Conservation (phyloP, 2,113 vertebrate species). For the Muntiacus reevesi region DNA sequence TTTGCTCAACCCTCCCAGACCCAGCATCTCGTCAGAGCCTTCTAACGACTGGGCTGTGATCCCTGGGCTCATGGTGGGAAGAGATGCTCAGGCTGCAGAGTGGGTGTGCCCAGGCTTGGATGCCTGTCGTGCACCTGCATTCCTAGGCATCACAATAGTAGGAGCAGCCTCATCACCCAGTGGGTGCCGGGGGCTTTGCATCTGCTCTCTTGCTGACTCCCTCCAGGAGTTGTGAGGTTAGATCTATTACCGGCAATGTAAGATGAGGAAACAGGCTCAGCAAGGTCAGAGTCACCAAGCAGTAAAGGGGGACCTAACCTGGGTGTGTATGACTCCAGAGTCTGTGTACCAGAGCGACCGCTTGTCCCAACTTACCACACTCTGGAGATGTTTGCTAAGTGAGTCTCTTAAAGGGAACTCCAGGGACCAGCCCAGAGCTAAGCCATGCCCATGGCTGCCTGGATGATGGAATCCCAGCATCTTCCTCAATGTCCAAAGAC, state of each 20-base stretch:
- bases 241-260: background rate
- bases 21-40: background rate
- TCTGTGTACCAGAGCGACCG: background rate
- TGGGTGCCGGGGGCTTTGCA: background rate
- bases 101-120: background rate
- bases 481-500: background rate
- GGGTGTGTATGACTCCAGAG: background rate
- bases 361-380: background rate
- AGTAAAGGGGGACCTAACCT: background rate
- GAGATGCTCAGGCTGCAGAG: background rate
- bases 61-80: background rate
- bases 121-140: rapidly evolving
- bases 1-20: background rate
- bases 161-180: background rate
- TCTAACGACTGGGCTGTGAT: background rate
- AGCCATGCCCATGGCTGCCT: background rate
- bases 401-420: background rate
- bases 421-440: background rate
- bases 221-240: background rate
- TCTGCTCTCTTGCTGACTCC: background rate
- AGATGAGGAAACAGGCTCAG: background rate
- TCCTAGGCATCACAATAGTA: rapidly evolving
- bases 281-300: background rate
- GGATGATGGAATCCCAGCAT: background rate
- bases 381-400: background rate